phyloP scores from a whole-genome alignment of 2,888 invertebrate genomes.

The Drosophila rubida region DNA sequence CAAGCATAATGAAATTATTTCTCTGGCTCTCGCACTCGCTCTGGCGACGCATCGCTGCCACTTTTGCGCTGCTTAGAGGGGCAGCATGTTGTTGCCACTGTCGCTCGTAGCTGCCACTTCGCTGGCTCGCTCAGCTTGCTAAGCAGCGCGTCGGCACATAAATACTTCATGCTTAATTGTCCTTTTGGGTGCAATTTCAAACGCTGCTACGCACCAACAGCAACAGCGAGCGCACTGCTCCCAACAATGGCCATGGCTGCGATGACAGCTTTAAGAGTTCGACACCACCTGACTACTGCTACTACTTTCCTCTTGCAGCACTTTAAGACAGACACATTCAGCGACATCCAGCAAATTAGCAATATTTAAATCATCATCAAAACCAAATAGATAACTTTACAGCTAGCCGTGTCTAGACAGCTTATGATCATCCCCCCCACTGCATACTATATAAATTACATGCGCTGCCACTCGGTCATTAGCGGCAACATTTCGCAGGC shows the following conservation, averaged over 20 bases:
- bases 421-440: not conserved
- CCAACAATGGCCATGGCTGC: conserved; percentile 51
- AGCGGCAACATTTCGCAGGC: conserved; percentile 54
- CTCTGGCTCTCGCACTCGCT: conserved; percentile 65
- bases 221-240: conserved; percentile 31
- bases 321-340: not conserved
- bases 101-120: conserved; percentile 19
- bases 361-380: not conserved
- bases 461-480: conserved; percentile 52
- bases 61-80: conserved; percentile 36
- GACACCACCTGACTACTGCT: not conserved
- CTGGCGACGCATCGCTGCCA: conserved; percentile 69
- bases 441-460: conserved; percentile 10
- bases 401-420: not conserved
- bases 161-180: conserved; percentile 83
- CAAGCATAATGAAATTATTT: conserved; percentile 81
- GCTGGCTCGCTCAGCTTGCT: conserved; percentile 18
- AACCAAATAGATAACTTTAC: not conserved
- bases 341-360: not conserved
- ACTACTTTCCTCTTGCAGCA: not conserved
- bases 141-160: conserved; percentile 73
- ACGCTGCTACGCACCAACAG: conserved; percentile 74
- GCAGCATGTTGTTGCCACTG: conserved; percentile 30
- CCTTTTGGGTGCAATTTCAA: conserved; percentile 83
- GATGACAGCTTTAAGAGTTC: conserved; percentile 69